These are phyloP conservation scores for Turritopsis dohrnii DNA, from an alignment of 30 jellyfish, hydroid and myxozoan species.

Conservation along the genomic window DNA sequence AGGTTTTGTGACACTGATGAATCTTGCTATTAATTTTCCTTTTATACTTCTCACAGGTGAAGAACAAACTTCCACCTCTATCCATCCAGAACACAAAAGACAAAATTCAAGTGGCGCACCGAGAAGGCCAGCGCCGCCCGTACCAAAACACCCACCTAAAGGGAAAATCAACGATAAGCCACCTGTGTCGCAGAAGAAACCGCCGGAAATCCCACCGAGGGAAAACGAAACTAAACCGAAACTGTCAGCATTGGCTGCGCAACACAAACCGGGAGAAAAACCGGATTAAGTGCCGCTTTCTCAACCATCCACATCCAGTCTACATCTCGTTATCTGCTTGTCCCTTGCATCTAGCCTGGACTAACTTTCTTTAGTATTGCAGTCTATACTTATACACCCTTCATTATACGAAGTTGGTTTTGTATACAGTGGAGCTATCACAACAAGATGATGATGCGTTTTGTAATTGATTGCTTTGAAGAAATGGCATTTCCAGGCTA, in stretches of 20 bases:
- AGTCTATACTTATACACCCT: background rate
- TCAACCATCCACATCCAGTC: background rate
- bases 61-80: background rate
- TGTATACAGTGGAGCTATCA: too few species aligned
- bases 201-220: background rate
- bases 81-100: background rate
- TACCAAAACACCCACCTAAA: conserved; percentile 8
- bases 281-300: background rate
- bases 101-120: background rate
- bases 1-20: too few species aligned
- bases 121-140: conserved; percentile 13
- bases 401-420: too few species aligned
- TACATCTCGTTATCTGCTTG: background rate
- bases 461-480: too few species aligned
- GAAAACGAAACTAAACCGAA: conserved; percentile 1
- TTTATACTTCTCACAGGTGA: background rate
- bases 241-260: conserved; percentile 1
- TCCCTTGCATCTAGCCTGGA: background rate
- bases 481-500: too few species aligned
- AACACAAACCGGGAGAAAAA: background rate
- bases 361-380: background rate
- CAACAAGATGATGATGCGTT: too few species aligned
- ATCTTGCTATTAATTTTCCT: too few species aligned
- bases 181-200: background rate
- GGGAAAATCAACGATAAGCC: background rate